phyloP scores from a whole-genome alignment of 2,113 vertebrate genomes.

The Chaetops frenatus region DNA sequence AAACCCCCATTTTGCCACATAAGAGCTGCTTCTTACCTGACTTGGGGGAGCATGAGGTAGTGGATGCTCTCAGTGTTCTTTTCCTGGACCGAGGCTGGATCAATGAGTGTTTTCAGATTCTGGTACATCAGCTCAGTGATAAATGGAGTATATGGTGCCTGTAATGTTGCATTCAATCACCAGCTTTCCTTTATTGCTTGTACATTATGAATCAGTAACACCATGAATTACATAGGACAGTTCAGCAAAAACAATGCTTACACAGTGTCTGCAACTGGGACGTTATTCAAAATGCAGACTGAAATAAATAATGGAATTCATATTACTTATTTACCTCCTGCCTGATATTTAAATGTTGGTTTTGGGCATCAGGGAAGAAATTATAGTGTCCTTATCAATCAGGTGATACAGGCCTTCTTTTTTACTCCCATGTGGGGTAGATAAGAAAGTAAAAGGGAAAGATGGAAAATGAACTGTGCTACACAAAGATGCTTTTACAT shows the following conservation, averaged over 20 bases:
- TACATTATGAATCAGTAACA: neutral
- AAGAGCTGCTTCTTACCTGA: slow-evolving; percentile 72
- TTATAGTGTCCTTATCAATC: neutral
- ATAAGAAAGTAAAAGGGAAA: neutral
- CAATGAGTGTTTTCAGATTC: slow-evolving; percentile 88
- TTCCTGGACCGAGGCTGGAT: slow-evolving; percentile 83
- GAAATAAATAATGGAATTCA: neutral
- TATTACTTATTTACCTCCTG: neutral
- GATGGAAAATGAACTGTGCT: neutral
- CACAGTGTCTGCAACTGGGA: neutral
- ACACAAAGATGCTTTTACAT: neutral
- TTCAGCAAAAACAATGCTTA: neutral
- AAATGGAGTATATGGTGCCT: slow-evolving; percentile 98
- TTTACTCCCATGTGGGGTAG: neutral
- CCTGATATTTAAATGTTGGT: neutral
- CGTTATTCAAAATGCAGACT: neutral
- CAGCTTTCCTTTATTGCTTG: neutral
- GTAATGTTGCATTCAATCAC: slow-evolving; percentile 18
- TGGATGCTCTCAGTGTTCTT: slow-evolving; percentile 91
- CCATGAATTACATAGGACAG: neutral
- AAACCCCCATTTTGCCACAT: neutral
- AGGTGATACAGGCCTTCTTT: neutral
- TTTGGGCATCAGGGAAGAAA: neutral
- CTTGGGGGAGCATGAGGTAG: slow-evolving; percentile 94
- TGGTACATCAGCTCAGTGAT: slow-evolving; percentile 99